Evolutionary conservation across 2,888 invertebrate genomes (phyloP).

Genomic region (Plusia festucae): DNA sequence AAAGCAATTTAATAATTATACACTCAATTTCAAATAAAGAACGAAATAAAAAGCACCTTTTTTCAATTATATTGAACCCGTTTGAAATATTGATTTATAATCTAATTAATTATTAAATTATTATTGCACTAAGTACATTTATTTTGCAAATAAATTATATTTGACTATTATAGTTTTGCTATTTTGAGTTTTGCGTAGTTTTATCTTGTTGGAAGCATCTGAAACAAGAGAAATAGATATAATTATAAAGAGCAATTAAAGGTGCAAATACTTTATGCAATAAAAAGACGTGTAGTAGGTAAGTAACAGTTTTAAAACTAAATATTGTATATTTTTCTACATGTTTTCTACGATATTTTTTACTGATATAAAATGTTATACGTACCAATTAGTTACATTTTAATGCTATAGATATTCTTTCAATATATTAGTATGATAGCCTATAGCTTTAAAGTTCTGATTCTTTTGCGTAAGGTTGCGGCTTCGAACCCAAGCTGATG

Average conservation of each 20-base stretch:
- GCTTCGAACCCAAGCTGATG: too few species aligned
- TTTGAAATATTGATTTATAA: conserved; percentile 63
- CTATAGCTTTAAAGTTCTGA: too few species aligned
- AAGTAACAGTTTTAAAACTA: too few species aligned
- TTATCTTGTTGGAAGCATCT: conserved; percentile 69
- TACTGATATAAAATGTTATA: too few species aligned
- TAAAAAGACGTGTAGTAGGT: too few species aligned
- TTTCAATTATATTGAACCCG: conserved; percentile 66
- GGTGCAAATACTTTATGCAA: too few species aligned
- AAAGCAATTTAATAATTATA: conserved; percentile 11
- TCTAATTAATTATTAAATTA: conserved; percentile 59
- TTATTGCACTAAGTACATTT: conserved; percentile 78
- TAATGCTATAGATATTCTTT: too few species aligned
- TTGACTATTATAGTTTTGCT: conserved; percentile 55
- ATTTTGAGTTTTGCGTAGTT: conserved; percentile 48
- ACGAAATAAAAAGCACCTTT: conserved; percentile 49
- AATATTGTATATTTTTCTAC: too few species aligned
- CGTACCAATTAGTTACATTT: too few species aligned
- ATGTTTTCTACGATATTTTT: too few species aligned
- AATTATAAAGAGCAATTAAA: conserved; percentile 11
- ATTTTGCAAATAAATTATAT: conserved; percentile 60
- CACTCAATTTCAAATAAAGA: conserved; percentile 18
- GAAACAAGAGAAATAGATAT: conserved; percentile 61
- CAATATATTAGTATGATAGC: too few species aligned
- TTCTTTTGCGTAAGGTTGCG: too few species aligned